A percentile compares a stretch with the other conserved stretches of the same genome.
Conservation (phyloP, 1,140 invertebrate genomes). For the Rhagoletis zephyria region DNA sequence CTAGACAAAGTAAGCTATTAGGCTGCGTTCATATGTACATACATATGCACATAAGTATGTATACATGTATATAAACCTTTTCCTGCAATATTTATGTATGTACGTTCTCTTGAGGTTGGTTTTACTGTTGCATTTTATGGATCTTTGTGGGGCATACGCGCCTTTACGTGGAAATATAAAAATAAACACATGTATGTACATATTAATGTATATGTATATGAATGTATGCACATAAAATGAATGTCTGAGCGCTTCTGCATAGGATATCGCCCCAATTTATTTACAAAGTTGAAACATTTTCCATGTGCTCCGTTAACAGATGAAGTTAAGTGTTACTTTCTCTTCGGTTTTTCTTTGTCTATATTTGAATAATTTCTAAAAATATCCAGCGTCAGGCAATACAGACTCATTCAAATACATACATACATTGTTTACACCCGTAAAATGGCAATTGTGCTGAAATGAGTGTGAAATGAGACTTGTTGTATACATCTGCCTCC, state of each 20-base stretch:
- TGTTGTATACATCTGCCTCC: neutral
- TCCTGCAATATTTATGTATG: neutral
- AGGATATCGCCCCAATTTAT: neutral
- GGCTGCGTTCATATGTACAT: no score
- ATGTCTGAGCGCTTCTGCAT: neutral
- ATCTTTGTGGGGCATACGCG: neutral
- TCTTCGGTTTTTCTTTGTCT: neutral
- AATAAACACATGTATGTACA: neutral
- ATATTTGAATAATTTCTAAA: slow-evolving; percentile 20
- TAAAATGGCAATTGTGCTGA: slow-evolving; percentile 28
- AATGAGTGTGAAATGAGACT: neutral
- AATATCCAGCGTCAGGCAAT: neutral
- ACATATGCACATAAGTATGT: neutral
- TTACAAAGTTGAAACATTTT: slow-evolving; percentile 26
- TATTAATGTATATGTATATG: neutral
- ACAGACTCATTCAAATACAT: neutral
- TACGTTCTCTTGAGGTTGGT: neutral
- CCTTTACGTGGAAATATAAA: neutral
- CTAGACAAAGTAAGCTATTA: no score
- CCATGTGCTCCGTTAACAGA: slow-evolving; percentile 32
- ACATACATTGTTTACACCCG: slow-evolving; percentile 4
- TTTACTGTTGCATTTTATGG: slow-evolving; percentile 37
- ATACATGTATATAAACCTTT: no score
- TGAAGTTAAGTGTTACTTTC: slow-evolving; percentile 46
- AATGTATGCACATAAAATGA: neutral